Conservation (phyloP, 2,113 vertebrate genomes). For the Phainopepla nitens region DNA sequence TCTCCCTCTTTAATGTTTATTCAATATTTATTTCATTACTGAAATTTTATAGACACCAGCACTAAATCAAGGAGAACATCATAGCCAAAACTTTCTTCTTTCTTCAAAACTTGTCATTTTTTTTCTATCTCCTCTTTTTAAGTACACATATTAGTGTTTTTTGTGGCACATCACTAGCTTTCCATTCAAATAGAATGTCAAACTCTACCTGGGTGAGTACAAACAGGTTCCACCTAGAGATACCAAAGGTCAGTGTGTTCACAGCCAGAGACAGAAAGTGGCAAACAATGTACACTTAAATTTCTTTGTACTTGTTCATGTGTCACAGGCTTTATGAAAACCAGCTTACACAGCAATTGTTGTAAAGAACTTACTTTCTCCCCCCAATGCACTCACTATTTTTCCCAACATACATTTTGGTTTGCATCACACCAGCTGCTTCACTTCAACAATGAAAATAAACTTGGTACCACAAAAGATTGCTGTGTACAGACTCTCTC, state of each 20-base stretch:
- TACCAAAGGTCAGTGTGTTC: background rate
- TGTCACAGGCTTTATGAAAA: background rate
- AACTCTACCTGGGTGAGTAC: background rate
- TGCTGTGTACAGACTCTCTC: background rate
- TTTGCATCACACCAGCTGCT: background rate
- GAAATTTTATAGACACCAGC: background rate
- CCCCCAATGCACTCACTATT: accelerated
- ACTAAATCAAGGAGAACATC: background rate
- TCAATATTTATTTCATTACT: background rate
- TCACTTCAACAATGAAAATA: conserved; percentile 39
- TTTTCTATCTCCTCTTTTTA: background rate
- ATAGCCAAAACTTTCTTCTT: background rate
- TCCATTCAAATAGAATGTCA: background rate
- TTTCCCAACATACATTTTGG: background rate
- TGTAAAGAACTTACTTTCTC: background rate
- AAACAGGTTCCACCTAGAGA: background rate
- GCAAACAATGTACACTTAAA: background rate
- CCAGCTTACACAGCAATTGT: background rate
- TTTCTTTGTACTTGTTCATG: background rate
- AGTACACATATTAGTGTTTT: background rate
- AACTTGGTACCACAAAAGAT: conserved; percentile 6
- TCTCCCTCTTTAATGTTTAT: background rate
- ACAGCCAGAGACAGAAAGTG: background rate
- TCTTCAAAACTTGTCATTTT: background rate
- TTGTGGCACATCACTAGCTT: accelerated